These are phyloP conservation scores for Novumbra hubbsi DNA, from an alignment of 2,797 vertebrate genomes.

Conservation along the genomic window DNA sequence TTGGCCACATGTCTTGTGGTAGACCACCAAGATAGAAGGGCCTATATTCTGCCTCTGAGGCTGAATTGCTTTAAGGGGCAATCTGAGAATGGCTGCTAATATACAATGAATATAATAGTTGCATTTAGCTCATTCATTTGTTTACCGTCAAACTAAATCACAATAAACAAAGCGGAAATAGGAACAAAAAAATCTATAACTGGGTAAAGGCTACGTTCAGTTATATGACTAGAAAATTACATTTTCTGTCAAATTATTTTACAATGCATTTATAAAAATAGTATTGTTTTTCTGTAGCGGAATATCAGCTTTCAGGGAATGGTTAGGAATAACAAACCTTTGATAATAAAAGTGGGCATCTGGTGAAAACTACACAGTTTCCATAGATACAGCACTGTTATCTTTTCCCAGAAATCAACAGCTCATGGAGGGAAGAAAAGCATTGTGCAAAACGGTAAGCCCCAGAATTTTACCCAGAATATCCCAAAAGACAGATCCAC, in stretches of 20 bases:
- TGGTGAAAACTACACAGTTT: background rate
- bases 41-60: background rate
- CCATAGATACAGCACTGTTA: background rate
- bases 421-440: background rate
- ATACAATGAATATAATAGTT: background rate
- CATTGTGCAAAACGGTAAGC: background rate
- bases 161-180: background rate
- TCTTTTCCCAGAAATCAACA: slow-evolving; percentile 2
- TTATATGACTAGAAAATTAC: background rate
- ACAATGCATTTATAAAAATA: background rate
- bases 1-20: background rate
- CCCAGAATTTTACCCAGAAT: background rate
- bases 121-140: slow-evolving; percentile 3
- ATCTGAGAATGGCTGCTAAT: background rate
- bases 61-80: too few relatives aligned
- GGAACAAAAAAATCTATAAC: background rate
- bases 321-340: background rate
- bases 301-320: background rate
- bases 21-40: background rate
- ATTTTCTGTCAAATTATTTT: background rate
- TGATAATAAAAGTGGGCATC: background rate
- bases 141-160: background rate
- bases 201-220: background rate
- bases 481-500: background rate
- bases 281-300: background rate